phyloP scores from a whole-genome alignment of 2,797 vertebrate genomes.

The Petrocephalus sullivani region DNA sequence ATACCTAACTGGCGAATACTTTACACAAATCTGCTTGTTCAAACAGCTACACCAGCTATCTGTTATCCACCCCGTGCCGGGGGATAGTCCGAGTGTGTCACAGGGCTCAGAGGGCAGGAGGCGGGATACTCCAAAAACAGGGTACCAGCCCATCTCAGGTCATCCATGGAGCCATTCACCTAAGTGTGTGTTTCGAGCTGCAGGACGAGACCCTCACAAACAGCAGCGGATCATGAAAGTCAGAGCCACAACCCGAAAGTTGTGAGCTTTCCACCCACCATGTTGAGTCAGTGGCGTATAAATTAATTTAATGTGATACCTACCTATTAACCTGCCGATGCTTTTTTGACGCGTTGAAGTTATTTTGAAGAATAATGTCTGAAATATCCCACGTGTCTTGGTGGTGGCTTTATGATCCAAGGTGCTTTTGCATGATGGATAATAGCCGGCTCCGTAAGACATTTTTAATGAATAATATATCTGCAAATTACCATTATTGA shows the following conservation, averaged over 20 bases:
- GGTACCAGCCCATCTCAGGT: neutral
- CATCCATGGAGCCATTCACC: neutral
- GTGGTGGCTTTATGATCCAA: neutral
- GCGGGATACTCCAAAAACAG: neutral
- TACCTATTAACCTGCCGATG: neutral
- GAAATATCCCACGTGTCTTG: neutral
- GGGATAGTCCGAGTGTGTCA: neutral
- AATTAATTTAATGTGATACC: neutral
- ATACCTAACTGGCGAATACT: neutral
- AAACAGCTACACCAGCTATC: neutral
- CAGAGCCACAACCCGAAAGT: neutral
- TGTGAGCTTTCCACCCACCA: neutral
- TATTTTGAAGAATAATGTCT: neutral
- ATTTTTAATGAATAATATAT: constrained; percentile 30
- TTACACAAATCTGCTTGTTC: neutral
- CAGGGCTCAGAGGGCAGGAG: neutral
- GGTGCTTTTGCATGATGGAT: neutral
- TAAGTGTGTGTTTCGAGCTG: neutral
- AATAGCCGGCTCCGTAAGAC: neutral
- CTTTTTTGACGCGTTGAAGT: neutral
- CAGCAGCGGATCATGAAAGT: neutral
- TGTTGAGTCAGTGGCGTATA: neutral
- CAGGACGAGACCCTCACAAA: neutral
- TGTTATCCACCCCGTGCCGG: neutral
- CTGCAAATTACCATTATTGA: constrained; percentile 48